Evolutionary conservation across 2,888 invertebrate genomes (phyloP), one percentile per base, ranked within the genome.

Genomic region (Ecdyonurus torrentis): DNA sequence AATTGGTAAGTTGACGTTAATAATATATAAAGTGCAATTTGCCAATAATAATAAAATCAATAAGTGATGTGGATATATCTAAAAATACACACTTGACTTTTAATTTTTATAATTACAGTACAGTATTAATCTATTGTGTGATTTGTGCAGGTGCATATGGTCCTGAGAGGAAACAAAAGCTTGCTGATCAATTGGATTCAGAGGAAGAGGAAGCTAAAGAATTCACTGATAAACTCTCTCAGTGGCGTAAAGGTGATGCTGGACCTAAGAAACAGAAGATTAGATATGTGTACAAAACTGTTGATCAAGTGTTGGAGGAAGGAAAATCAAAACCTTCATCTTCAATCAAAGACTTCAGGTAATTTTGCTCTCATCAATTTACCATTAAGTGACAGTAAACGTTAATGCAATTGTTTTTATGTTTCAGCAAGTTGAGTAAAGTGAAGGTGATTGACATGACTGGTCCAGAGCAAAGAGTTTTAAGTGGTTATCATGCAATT

Each of bases 371-470:
- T n/a, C n/a, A n/a, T n/a, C n/a, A n/a, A n/a, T n/a, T n/a, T n/a
- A n/a, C n/a, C n/a, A n/a, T n/a, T n/a, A n/a, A n/a, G n/a, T n/a
- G n/a, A n/a, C n/a, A n/a, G n/a, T n/a, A n/a, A n/a, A 25, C 58
- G 15, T 58, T 59, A 24, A 20, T 64, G 50, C 10, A 19, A 62
- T 62, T 20, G 24, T 53, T 55, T 62, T 61, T 2, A 1, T 2
- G 37, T 5, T 66, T 67, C 66, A 81, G 78, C 70, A 86, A 88
- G 69, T 75, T 92, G 61, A 84, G 86, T 37, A 91, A 91, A 74
- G 94, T 95, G 55, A 97, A 97, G 69, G 97, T 99, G 15, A 98
- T 99, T 67, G 99, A 99, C 75, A 93, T 99, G 94, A 98, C 98
- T 5, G 98, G 98, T 0, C 91, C 90, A 0, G 93, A 98, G 74